Base-by-base conservation (phyloP, 2,888 invertebrate species). In the Maniola hyperantus region DNA sequence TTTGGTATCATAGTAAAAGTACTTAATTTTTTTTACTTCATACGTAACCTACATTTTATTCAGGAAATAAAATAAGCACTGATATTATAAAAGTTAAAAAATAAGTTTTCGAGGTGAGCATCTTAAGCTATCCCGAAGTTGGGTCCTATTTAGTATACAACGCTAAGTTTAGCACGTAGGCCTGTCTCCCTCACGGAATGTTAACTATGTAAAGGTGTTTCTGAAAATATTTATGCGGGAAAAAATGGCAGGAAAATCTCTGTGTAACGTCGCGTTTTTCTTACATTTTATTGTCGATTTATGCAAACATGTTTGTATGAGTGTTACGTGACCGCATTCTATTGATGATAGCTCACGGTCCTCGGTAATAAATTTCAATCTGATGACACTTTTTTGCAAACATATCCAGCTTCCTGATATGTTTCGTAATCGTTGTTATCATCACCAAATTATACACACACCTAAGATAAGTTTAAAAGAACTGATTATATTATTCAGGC, bases 81-180 rank as follows among this genome's bases (percentile, higher is more conserved):
- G 39, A 57, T 48, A 46, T n/a, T n/a, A 48, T 51, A 53, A 50
- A 55, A 60, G 26, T 46, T 33, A 46, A 10, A 34, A 55, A 42
- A 39, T 10, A 57, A 67, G 64, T 36, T 61, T 67, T 54, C 33
- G 13, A 42, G 57, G 33, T 51, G 51, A 64, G 54, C 42, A 53
- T 44, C 64, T 64, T 65, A 71, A 71, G 69, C 63, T 60, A 59
- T 67, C 78, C 79, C 79, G 67, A 70, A 70, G 67, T 71, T 69
- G 69, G 71, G 67, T 77, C 79, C 83, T 87, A 85, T 88, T 86
- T 85, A 83, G 81, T 82, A 85, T 85, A 84, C 84, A 79, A 79
- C 73, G 80, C 78, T 90, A 91, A 91, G 90, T 89, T 86, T 84
- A 88, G 82, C 91, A 92, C 91, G 91, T 91, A 85, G 88, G 85